Percentiles rank a stretch among this genome's conserved stretches.
phyloP scores from a whole-genome alignment of 2,888 invertebrate species.

The Rhagonycha fulva region DNA sequence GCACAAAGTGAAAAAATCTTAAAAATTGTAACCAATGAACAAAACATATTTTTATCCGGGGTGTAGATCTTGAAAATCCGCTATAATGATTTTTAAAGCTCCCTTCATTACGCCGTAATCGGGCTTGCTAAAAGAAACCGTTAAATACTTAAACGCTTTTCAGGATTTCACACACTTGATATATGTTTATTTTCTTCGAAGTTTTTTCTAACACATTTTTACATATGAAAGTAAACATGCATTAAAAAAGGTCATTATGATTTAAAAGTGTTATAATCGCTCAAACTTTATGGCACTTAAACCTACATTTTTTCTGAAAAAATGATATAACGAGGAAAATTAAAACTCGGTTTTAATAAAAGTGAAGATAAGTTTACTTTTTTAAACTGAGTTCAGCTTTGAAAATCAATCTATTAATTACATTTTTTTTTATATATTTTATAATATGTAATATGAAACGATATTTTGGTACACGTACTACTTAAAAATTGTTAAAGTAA shows the following conservation, averaged over 20 bases:
- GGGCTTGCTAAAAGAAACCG: constrained; percentile 28
- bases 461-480: too few species aligned
- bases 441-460: too few species aligned
- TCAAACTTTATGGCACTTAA: background rate
- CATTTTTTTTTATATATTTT: too few species aligned
- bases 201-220: background rate
- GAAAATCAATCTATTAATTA: background rate
- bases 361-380: background rate
- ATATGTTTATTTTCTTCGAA: constrained; percentile 17
- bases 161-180: constrained; percentile 17
- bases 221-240: background rate
- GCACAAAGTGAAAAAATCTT: background rate
- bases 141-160: constrained; percentile 23
- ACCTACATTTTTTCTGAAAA: background rate
- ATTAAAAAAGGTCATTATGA: background rate
- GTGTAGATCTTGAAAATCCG: constrained; percentile 36
- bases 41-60: constrained; percentile 28
- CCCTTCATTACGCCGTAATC: constrained; percentile 40
- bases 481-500: too few species aligned
- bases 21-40: constrained; percentile 15
- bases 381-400: too few species aligned
- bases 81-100: constrained; percentile 43
- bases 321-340: background rate
- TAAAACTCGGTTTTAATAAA: background rate
- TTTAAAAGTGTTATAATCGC: background rate